phyloP scores from a whole-genome alignment of 1,140 invertebrate genomes.

The Hypothenemus hampei region DNA sequence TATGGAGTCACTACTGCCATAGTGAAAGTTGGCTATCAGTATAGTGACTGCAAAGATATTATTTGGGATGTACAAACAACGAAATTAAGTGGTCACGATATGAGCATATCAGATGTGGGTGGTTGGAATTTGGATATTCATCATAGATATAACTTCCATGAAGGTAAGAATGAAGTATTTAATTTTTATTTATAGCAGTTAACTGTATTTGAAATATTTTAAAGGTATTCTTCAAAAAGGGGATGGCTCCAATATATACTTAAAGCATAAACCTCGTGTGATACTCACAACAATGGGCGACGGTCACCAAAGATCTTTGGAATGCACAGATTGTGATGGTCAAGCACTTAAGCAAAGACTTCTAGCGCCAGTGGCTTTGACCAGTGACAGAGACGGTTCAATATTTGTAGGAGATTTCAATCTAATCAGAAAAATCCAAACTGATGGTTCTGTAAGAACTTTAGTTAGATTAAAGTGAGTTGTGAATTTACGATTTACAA shows the following conservation, averaged over 20 bases:
- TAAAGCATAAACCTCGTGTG: slow-evolving; percentile 89
- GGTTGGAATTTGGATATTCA: slow-evolving; percentile 97
- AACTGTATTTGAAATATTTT: slow-evolving; percentile 19
- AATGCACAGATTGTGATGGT: slow-evolving; percentile 79
- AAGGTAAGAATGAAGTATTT: slow-evolving; percentile 56
- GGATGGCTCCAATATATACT: slow-evolving; percentile 92
- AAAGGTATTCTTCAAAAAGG: slow-evolving; percentile 92
- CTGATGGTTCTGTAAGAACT: slow-evolving; percentile 81
- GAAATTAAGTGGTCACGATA: slow-evolving; percentile 90
- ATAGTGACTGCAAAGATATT: slow-evolving; percentile 85
- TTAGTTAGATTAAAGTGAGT: slow-evolving; percentile 86
- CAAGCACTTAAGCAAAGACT: slow-evolving; percentile 75
- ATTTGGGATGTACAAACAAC: slow-evolving; percentile 96
- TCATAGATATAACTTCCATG: slow-evolving; percentile 95
- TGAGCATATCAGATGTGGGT: slow-evolving; percentile 92
- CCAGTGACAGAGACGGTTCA: slow-evolving; percentile 86
- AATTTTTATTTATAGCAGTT: background rate
- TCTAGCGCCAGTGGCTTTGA: slow-evolving; percentile 85
- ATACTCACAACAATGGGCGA: slow-evolving; percentile 91
- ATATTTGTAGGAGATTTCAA: slow-evolving; percentile 96
- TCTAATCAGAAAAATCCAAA: slow-evolving; percentile 82
- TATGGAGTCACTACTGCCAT: slow-evolving; percentile 86
- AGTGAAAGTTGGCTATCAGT: slow-evolving; percentile 95
- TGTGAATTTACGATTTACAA: background rate
- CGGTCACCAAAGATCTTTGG: slow-evolving; percentile 79